These are phyloP conservation scores for Florisuga fusca DNA, from an alignment of 2,797 vertebrate species.

Conservation along the genomic window DNA sequence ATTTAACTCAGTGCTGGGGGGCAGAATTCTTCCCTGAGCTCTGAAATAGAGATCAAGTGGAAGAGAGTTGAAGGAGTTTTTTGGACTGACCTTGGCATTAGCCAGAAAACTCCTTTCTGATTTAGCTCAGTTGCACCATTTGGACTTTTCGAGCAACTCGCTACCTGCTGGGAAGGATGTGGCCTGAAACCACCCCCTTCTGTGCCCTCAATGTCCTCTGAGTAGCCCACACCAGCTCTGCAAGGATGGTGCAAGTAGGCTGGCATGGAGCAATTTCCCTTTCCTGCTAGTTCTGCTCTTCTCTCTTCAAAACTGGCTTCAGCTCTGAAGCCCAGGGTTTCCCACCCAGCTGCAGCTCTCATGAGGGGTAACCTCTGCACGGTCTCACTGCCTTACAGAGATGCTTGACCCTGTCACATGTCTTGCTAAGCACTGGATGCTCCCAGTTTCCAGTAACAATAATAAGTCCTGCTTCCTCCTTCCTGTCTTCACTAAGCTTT, in stretches of 20 bases:
- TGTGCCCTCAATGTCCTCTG: background rate
- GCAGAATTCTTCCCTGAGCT: slow-evolving; percentile 4
- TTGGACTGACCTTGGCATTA: background rate
- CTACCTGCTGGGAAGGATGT: background rate
- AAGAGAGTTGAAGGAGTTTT: background rate
- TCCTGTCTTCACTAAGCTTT: background rate
- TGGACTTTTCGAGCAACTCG: slow-evolving; percentile 14
- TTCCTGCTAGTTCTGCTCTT: background rate
- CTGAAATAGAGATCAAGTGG: background rate
- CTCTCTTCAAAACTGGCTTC: background rate
- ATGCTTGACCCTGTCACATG: background rate
- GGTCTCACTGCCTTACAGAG: background rate
- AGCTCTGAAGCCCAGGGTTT: background rate
- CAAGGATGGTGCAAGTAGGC: background rate
- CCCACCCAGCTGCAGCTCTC: background rate
- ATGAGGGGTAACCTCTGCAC: background rate
- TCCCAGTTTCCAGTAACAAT: background rate
- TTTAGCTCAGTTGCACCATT: background rate
- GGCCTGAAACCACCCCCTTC: background rate
- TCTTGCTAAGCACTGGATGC: background rate
- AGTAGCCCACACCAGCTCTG: background rate
- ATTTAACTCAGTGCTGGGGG: background rate
- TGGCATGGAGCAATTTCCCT: background rate
- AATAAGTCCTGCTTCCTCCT: background rate
- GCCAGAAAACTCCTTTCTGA: background rate